Evolutionary conservation across 2,113 vertebrate genomes (phyloP).

Genomic region (Rana temporaria): DNA sequence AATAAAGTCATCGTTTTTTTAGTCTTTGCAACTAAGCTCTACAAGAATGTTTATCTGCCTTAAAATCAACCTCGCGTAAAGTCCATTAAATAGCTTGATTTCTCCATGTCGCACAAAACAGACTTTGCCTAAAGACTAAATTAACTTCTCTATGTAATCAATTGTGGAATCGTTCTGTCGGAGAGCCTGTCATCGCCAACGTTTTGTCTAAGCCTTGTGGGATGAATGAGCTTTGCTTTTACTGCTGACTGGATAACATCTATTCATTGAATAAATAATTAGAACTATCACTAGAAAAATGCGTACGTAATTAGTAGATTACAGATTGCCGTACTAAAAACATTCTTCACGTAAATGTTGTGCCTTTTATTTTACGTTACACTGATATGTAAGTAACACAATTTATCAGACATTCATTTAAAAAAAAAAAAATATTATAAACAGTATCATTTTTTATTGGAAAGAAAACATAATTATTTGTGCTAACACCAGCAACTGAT

Average conservation of each 20-base stretch:
- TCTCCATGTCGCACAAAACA: slow-evolving; percentile 26
- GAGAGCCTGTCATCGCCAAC: background rate
- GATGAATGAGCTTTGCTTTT: background rate
- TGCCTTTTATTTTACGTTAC: too few species aligned
- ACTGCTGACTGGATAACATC: too few species aligned
- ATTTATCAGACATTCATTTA: too few species aligned
- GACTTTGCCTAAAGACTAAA: slow-evolving; percentile 16
- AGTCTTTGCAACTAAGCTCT: background rate
- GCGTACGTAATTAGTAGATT: background rate
- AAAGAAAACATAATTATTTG: too few species aligned
- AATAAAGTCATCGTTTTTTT: slow-evolving; percentile 45
- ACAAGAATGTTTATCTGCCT: slow-evolving; percentile 16
- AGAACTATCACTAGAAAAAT: background rate
- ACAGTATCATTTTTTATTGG: too few species aligned
- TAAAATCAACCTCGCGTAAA: background rate
- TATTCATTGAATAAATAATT: too few species aligned
- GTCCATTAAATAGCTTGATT: slow-evolving; percentile 12
- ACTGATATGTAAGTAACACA: too few species aligned
- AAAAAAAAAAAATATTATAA: too few species aligned
- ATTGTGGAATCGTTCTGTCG: slow-evolving; percentile 14
- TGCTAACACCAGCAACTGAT: too few species aligned
- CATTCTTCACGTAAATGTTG: too few species aligned
- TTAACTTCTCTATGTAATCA: background rate
- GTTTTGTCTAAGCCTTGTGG: too few species aligned
- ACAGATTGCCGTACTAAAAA: too few species aligned